Evolutionary conservation across 2,797 vertebrate species (phyloP), one percentile per base, ranked within the genome.

Genomic region (Micromesistius poutassou): DNA sequence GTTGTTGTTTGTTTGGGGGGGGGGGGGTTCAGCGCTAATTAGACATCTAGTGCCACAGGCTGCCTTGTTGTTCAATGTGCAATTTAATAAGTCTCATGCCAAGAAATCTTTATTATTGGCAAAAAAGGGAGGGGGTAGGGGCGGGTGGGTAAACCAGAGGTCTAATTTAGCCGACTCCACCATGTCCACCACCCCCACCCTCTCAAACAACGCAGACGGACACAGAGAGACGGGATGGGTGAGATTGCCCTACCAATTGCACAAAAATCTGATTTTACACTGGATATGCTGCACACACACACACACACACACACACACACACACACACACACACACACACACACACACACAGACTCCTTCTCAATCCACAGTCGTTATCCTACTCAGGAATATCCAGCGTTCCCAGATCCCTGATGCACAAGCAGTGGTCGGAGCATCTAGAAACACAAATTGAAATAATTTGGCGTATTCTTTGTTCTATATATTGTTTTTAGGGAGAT

Each of bases 21-120:
- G 40, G 40, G 40, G 10, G 40, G 12, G 46, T 19, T 84, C 84
- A 82, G 78, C 66, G 77, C 87, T 90, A 91, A 90, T 92, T 91
- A 90, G 88, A 90, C 85, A 88, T 90, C 87, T 88, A 85, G 77
- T 88, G 83, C 86, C 79, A 82, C 77, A 74, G 80, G 82, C 86
- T 84, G 88, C 87, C 87, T 89, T 89, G 91, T 89, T 81, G 85
- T 87, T 84, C 81, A 36, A 36, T 36, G 35, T 36, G 35, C 80
- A 90, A 90, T 89, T 87, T 86, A 87, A 85, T n/a, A 89, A 90
- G 84, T 87, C 75, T 79, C 76, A 74, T 84, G 77, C 80, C 68
- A 75, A 88, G 82, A 89, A 89, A 90, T 91, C 87, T 88, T 91
- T 90, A 90, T 88, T 89, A 90, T 90, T 88, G 88, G 80, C 85